Evolutionary conservation across 2,113 vertebrate genomes (phyloP).

Genomic region (Mastomys natalensis): DNA sequence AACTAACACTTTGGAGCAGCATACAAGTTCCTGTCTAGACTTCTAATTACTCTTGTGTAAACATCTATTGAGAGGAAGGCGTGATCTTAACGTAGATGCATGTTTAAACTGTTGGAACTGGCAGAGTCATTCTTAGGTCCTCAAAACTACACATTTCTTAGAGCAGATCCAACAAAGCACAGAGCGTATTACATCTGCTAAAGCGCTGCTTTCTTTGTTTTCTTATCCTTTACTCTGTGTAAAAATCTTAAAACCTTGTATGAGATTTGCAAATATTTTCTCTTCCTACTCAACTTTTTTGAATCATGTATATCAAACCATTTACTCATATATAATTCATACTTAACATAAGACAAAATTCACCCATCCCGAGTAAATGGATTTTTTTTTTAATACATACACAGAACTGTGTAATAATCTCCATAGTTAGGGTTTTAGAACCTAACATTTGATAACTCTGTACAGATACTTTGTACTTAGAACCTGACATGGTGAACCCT

Average conservation of each 20-base stretch:
- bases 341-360: background rate
- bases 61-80: background rate
- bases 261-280: conserved; percentile 41
- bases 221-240: background rate
- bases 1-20: background rate
- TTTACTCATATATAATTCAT: conserved; percentile 2
- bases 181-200: background rate
- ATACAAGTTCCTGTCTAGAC: background rate
- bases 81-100: background rate
- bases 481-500: too few relatives aligned
- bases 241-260: background rate
- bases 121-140: background rate
- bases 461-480: background rate
- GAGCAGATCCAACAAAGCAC: background rate
- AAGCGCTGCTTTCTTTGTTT: background rate
- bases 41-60: background rate
- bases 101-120: background rate
- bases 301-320: background rate
- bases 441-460: background rate
- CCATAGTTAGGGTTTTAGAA: background rate
- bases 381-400: background rate
- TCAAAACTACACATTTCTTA: background rate
- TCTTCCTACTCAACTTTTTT: conserved; percentile 32
- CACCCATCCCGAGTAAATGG: background rate
- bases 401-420: background rate